Evolutionary conservation across 2,797 vertebrate genomes (phyloP), one percentile per base, ranked within the genome.

Genomic region (Apodemus agrarius): DNA sequence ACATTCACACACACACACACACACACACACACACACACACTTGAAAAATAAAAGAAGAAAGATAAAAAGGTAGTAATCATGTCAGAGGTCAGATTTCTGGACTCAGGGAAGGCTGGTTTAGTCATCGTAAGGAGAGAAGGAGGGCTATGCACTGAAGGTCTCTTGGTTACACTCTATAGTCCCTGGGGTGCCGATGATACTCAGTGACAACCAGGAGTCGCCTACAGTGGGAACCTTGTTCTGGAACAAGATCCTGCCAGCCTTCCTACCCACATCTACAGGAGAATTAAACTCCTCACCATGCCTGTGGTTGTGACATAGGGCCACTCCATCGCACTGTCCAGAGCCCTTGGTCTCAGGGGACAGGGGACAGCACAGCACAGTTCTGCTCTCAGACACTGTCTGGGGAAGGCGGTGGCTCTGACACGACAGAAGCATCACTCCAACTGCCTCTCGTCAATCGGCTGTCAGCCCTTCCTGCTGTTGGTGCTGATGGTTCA

Each of bases 241-340:
- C 37, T 11, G 9, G 75, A 46, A 59, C 63, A 78, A 34, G n/a
- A 9, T 22, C 3, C 49, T 7, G 22, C 6, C 4, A 40, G 31
- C 12, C 12, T 40, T 3, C 2, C 24, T n/a, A 19, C 12, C n/a
- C 1, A 22, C 1, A 19, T 57, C 63, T 11, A 22, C 0, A 14
- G 12, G 43, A 46, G 43, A 49, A 19, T 24, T 7, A 4, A 19
- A 34, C 0, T 1, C 52, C 4, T 40, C 3, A 21, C 61, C 29
- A 8, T n/a, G 83, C 83, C 49, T 54, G 46, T 3, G 0, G 13
- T 17, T 0, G 0, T 14, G 52, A 1, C 52, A 13, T 1, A 19
- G 8, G 4, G 43, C 13, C 29, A 0, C 37, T 12, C 24, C n/a
- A 2, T 0, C 0, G 46, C 2, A 3, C 79, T 4, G 21, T 26